A percentile compares a stretch with the other conserved stretches of the same genome.
Conservation (phyloP, 2,113 vertebrate genomes). For the Clinocottus analis region DNA sequence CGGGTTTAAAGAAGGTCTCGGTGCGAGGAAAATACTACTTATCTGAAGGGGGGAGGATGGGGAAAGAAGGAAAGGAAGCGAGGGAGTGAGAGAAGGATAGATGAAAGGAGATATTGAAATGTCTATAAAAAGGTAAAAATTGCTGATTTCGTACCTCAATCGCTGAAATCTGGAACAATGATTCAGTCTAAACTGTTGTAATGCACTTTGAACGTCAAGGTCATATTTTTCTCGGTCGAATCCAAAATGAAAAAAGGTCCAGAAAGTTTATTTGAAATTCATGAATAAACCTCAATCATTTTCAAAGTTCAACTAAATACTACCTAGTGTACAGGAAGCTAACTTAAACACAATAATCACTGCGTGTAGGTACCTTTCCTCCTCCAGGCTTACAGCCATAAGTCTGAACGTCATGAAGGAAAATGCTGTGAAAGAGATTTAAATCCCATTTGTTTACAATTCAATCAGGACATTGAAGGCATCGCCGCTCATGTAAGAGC, state of each 20-base stretch:
- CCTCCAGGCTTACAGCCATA: not conserved
- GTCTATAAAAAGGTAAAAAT: not conserved
- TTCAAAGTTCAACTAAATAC: not conserved
- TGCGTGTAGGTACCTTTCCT: not conserved
- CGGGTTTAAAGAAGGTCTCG: slow-evolving; percentile 8
- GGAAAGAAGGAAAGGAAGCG: slow-evolving; percentile 4
- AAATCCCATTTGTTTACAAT: slow-evolving; percentile 38
- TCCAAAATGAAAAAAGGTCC: not conserved
- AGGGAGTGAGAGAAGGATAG: not conserved
- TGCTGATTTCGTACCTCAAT: slow-evolving; percentile 39
- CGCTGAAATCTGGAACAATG: slow-evolving; percentile 3
- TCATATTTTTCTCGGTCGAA: no score
- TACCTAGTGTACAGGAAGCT: not conserved
- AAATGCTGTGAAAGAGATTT: slow-evolving; percentile 1
- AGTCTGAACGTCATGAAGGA: slow-evolving; percentile 4
- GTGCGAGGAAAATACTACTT: slow-evolving; percentile 1
- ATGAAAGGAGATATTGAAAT: not conserved
- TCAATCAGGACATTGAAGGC: slow-evolving; percentile 5
- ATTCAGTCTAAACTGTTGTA: slow-evolving; percentile 1
- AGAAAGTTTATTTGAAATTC: not conserved
- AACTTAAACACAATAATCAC: not conserved
- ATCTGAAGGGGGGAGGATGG: slow-evolving; percentile 27
- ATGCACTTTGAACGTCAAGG: slow-evolving; percentile 36
- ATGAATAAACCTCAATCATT: not conserved
- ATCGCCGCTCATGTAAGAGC: not conserved